Evolutionary conservation across 1,140 invertebrate genomes (phyloP).

Genomic region (Nephila pilipes): DNA sequence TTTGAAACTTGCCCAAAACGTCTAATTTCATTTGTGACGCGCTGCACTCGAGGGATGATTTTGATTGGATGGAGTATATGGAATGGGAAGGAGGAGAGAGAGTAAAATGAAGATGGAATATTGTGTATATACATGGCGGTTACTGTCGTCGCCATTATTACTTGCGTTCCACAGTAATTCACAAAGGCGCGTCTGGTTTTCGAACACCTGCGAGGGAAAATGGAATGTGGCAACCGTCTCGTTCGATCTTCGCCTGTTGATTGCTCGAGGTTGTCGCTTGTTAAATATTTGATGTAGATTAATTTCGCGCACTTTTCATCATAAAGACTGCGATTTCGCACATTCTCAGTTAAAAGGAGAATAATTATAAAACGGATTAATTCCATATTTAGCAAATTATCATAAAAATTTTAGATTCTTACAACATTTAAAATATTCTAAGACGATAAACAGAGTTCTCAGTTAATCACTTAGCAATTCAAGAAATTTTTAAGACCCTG

Average conservation of each 20-base stretch:
- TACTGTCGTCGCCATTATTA: constrained; percentile 18
- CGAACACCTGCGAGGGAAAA: constrained; percentile 17
- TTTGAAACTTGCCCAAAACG: constrained; percentile 44
- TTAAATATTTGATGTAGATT: no score
- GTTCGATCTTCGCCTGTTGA: constrained; percentile 27
- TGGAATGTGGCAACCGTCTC: not conserved
- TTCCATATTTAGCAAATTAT: no score
- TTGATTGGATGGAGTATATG: constrained; percentile 25
- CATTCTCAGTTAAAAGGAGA: no score
- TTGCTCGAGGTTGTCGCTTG: no score
- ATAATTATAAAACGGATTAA: no score
- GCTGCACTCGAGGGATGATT: constrained; percentile 4
- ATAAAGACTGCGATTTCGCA: no score
- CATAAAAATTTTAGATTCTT: no score
- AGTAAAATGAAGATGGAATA: constrained; percentile 55
- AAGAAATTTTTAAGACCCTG: no score
- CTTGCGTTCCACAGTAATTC: constrained; percentile 36
- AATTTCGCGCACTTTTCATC: no score
- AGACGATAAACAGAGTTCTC: no score
- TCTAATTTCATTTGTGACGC: constrained; percentile 45
- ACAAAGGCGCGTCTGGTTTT: not conserved
- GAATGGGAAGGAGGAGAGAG: not conserved
- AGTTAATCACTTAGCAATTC: no score
- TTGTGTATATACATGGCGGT: constrained; percentile 49
- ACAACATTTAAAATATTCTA: no score